A percentile compares a stretch with the other conserved stretches of the same genome.
These are phyloP conservation scores for Phortica okadai DNA, from an alignment of 2,888 invertebrate genomes.

Conservation along the genomic window DNA sequence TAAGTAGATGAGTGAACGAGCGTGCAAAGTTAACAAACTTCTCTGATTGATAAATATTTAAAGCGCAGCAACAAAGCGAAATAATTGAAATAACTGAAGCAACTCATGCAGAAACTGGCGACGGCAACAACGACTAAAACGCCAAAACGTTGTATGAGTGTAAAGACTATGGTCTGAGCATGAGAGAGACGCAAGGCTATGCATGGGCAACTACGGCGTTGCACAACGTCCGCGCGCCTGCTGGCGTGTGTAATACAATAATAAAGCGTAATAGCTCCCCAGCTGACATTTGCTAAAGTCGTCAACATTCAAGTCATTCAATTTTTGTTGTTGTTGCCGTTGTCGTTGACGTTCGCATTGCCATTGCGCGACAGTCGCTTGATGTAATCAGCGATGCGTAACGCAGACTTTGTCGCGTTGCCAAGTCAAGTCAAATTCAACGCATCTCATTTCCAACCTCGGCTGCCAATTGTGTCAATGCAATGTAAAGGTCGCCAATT, in stretches of 20 bases:
- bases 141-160: background rate
- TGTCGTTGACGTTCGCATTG: background rate
- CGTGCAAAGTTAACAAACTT: constrained; percentile 73
- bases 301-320: no score
- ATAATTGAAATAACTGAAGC: constrained; percentile 77
- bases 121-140: constrained; percentile 22
- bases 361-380: constrained; percentile 15
- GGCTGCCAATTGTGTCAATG: constrained; percentile 56
- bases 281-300: constrained; percentile 45
- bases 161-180: background rate
- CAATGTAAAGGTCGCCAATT: constrained; percentile 32
- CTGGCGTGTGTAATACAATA: constrained; percentile 31
- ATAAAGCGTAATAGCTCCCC: constrained; percentile 50
- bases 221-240: constrained; percentile 14
- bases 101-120: constrained; percentile 57
- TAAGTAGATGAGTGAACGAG: constrained; percentile 27
- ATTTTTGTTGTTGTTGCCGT: background rate
- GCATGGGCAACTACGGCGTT: constrained; percentile 4
- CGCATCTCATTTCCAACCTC: background rate
- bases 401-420: constrained; percentile 43
- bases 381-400: constrained; percentile 54
- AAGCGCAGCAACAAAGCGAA: constrained; percentile 75
- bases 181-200: background rate
- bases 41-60: constrained; percentile 77
- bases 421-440: constrained; percentile 18